Conservation (phyloP, 2,113 vertebrate species). For the Cryptotis parvus region DNA sequence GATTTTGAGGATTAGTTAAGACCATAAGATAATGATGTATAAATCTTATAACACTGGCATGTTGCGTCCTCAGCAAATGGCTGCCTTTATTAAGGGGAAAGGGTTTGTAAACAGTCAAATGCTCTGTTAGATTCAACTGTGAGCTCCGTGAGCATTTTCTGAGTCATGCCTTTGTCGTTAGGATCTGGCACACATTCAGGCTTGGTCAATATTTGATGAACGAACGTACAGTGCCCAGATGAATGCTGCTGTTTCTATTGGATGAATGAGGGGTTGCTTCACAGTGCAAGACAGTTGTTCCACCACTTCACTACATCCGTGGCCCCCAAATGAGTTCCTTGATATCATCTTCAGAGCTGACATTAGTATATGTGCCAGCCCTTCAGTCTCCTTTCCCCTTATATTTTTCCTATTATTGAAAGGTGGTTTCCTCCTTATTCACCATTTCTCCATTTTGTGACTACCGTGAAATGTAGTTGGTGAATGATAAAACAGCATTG, state of each 20-base stretch:
- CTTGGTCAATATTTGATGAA: constrained; percentile 31
- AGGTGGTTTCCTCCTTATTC: constrained; percentile 15
- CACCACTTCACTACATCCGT: too few species aligned
- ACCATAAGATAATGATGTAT: neutral
- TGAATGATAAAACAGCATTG: neutral
- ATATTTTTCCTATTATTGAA: neutral
- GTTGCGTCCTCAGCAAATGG: constrained; percentile 1
- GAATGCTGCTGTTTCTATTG: neutral
- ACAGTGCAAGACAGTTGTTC: too few species aligned
- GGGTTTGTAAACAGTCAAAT: neutral
- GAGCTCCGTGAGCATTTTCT: constrained; percentile 14
- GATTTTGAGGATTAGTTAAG: constrained; percentile 46
- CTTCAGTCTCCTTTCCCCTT: neutral
- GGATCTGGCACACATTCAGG: neutral
- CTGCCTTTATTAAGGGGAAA: neutral
- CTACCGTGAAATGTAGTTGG: neutral
- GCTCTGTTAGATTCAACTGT: neutral
- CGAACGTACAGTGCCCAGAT: constrained; percentile 10
- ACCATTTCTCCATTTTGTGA: neutral
- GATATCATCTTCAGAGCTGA: too few species aligned
- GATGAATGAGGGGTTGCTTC: neutral
- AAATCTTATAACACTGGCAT: neutral
- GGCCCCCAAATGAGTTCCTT: too few species aligned
- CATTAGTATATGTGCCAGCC: neutral
- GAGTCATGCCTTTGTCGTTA: neutral